Conservation (phyloP, 2,888 invertebrate species). For the Harmothoe impar region DNA sequence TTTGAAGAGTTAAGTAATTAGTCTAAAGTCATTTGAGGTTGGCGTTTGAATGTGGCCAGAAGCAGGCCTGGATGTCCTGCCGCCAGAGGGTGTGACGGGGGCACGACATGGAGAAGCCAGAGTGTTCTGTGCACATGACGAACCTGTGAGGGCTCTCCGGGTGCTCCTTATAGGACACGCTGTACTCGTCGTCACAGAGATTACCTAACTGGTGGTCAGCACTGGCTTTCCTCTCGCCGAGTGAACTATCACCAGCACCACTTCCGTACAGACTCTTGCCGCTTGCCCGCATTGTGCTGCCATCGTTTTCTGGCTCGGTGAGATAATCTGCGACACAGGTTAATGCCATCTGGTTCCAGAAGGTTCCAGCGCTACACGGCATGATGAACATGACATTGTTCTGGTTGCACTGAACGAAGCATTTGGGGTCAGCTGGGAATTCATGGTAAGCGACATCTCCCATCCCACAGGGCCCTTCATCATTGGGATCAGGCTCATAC, state of each 20-base stretch:
- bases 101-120: slow-evolving; percentile 66
- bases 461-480: slow-evolving; percentile 30
- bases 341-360: slow-evolving; percentile 73
- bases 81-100: slow-evolving; percentile 44
- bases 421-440: slow-evolving; percentile 70
- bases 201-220: neutral
- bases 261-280: neutral
- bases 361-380: slow-evolving; percentile 69
- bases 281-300: neutral
- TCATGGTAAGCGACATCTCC: slow-evolving; percentile 70
- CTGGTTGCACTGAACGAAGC: slow-evolving; percentile 77
- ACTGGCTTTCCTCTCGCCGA: neutral
- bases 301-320: neutral
- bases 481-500: neutral
- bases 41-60: slow-evolving; percentile 31
- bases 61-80: slow-evolving; percentile 56
- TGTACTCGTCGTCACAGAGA: neutral
- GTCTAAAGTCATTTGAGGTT: no score
- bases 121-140: slow-evolving; percentile 63
- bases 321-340: slow-evolving; percentile 68
- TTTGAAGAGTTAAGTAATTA: no score
- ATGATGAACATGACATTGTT: slow-evolving; percentile 74
- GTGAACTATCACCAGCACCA: neutral
- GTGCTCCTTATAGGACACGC: slow-evolving; percentile 21
- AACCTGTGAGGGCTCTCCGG: slow-evolving; percentile 54